Conservation (phyloP, 2,888 invertebrate genomes). For the Limulus polyphemus region DNA sequence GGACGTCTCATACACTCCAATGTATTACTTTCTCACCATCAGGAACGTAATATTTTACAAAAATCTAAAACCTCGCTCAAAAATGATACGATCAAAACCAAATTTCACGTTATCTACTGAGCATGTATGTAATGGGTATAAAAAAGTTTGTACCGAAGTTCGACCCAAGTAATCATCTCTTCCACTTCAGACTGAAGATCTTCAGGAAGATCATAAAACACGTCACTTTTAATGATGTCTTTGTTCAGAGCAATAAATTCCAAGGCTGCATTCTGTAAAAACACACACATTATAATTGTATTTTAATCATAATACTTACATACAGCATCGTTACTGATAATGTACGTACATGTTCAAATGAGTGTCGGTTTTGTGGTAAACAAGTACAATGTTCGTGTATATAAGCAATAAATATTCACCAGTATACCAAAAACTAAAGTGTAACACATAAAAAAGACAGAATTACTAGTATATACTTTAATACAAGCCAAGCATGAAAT, state of each 20-base stretch:
- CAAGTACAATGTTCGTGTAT: too few relatives aligned
- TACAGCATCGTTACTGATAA: background rate
- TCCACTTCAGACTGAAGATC: conserved; percentile 48
- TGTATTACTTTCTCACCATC: too few relatives aligned
- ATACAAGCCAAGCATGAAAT: too few relatives aligned
- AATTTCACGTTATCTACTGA: background rate
- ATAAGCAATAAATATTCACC: too few relatives aligned
- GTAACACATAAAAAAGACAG: too few relatives aligned
- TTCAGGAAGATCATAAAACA: conserved; percentile 46
- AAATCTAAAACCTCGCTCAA: background rate
- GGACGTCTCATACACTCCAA: too few relatives aligned
- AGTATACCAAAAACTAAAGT: too few relatives aligned
- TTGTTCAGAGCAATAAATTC: conserved; percentile 45
- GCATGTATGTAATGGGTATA: background rate
- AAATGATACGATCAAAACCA: background rate
- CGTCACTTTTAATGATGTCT: conserved; percentile 43
- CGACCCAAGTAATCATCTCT: conserved; percentile 40
- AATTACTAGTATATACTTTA: too few relatives aligned
- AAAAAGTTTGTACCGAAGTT: conserved; percentile 31
- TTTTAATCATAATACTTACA: background rate
- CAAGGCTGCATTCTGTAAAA: conserved; percentile 42
- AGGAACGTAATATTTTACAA: too few relatives aligned
- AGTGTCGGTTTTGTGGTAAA: too few relatives aligned
- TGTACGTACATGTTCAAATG: background rate
- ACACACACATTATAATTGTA: conserved; percentile 4